Evolutionary conservation across 1,140 invertebrate genomes (phyloP), one percentile per base, ranked within the genome.

Genomic region (Cheumatopsyche charites): DNA sequence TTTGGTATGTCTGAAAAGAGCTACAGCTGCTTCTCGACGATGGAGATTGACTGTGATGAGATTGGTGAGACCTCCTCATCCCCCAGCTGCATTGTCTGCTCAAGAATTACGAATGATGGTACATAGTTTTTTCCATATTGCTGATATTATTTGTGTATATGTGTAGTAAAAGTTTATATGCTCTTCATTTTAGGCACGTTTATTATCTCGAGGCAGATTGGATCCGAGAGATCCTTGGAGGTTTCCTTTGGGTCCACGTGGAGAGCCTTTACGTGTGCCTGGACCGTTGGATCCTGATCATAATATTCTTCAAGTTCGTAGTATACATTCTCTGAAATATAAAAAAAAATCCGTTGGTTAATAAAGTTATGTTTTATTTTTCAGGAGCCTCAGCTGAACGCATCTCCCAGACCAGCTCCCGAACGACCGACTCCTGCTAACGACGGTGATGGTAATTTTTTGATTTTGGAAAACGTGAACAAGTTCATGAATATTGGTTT

Each of bases 151-250:
- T 4, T 47, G 9, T 9, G 29, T n/a, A 36, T 36, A 4, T 36
- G 9, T 4, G 9, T 36, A 3, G 43, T 7, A 47, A n/a, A 47
- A 47, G 13, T 23, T 58, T 12, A 25, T 25, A 25, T 25, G 4
- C 19, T 1, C n/a, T 26, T 49, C 11, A 45, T 75, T 65, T 41
- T 36, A 75, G 74, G 68, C 74, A 12, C 15, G 74, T 7, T 42
- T 73, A 23, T 47, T 73, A 25, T 68, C 74, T 7, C 29, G 71
- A 52, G 74, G 74, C 7, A 49, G 71, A 49, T 47, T 75, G 9
- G 74, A 75, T 43, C 71, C 71, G 5, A 63, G 74, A 47, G 71
- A 75, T 58, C 74, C 74, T 23, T 75, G 74, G 74, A 67, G 71
- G 23, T 71, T 73, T 25, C 62, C 74, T n/a, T 63, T 75, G 13